phyloP scores from a whole-genome alignment of 2,888 invertebrate species.

The Andrena bicolor region DNA sequence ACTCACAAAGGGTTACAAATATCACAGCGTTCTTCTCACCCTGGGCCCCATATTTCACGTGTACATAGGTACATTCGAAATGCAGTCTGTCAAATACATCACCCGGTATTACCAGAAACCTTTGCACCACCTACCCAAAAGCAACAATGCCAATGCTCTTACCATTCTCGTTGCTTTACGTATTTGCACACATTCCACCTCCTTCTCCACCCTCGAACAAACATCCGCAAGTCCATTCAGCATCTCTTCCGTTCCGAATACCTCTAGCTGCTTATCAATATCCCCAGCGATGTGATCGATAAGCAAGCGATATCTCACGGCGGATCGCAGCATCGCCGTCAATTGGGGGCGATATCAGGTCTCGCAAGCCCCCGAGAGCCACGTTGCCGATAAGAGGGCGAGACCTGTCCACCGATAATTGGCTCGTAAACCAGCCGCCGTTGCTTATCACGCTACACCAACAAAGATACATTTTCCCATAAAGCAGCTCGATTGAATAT shows the following conservation, averaged over 20 bases:
- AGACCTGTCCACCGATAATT: constrained; percentile 25
- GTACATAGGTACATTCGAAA: no score
- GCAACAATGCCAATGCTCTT: no score
- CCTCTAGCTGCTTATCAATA: neutral
- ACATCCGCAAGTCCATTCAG: neutral
- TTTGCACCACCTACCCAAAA: no score
- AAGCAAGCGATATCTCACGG: constrained; percentile 1
- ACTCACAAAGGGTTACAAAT: neutral
- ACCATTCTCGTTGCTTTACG: no score
- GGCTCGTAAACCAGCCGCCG: constrained; percentile 37
- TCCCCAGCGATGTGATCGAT: neutral
- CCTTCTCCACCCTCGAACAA: no score
- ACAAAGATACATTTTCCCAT: constrained; percentile 33
- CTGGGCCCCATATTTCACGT: no score
- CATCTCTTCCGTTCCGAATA: neutral
- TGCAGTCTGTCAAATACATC: no score
- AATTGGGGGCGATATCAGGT: neutral
- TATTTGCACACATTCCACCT: no score
- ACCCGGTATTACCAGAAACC: no score
- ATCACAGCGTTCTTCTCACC: neutral
- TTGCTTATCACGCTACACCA: constrained; percentile 27
- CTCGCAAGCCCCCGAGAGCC: neutral
- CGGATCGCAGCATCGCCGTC: neutral
- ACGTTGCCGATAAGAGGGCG: constrained; percentile 18
- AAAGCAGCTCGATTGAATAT: constrained; percentile 41